Evolutionary conservation across 2,797 vertebrate genomes (phyloP).

Genomic region (Hafferia zeledoni): DNA sequence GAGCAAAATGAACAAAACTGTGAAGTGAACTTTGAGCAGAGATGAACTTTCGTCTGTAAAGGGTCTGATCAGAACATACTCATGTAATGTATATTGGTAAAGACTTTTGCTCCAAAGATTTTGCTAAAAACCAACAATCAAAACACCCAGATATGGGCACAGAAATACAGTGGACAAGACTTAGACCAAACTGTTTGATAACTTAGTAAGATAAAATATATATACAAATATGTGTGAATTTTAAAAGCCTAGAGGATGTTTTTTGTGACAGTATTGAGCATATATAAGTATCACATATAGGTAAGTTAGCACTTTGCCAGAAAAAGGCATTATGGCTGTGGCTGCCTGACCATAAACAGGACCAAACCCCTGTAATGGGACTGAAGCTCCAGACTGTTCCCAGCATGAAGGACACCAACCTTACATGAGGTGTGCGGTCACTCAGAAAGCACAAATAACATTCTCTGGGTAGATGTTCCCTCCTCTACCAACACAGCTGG

Average conservation of each 20-base stretch:
- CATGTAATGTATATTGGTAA: not conserved
- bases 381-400: not conserved
- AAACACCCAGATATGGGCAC: not conserved
- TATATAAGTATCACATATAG: fast-evolving
- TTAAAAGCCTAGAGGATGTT: not conserved
- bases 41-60: not conserved
- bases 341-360: not conserved
- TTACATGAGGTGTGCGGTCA: not conserved
- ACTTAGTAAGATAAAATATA: not conserved
- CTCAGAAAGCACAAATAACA: not conserved
- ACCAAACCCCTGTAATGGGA: not conserved
- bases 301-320: not conserved
- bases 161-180: not conserved
- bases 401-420: not conserved
- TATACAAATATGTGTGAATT: not conserved
- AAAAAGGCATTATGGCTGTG: not conserved
- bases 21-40: not conserved
- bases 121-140: not conserved
- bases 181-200: not conserved
- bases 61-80: not conserved
- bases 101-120: not conserved
- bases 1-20: not conserved
- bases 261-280: not conserved
- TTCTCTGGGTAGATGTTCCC: not conserved
- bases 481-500: not conserved